Percentiles rank a stretch among this genome's conserved stretches.
phyloP scores from a whole-genome alignment of 2,888 invertebrate genomes.

The Andrena trimmerana region DNA sequence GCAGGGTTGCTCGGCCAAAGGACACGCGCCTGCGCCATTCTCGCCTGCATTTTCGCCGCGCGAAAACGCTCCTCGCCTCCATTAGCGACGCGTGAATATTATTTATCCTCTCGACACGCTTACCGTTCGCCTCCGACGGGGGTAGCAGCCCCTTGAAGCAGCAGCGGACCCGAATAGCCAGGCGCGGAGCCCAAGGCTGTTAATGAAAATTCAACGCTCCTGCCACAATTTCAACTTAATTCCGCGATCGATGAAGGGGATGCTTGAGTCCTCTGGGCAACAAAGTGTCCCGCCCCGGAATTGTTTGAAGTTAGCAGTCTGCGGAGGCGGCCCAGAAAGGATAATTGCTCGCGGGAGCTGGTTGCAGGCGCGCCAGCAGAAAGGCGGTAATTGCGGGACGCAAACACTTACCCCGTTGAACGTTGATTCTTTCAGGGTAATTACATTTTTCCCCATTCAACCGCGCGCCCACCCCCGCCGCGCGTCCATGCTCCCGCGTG shows the following conservation, averaged over 20 bases:
- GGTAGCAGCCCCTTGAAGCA: no score
- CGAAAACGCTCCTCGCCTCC: slow-evolving; percentile 17
- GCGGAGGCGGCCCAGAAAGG: slow-evolving; percentile 32
- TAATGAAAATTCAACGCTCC: no score
- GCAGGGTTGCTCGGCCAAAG: not conserved
- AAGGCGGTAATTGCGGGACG: slow-evolving; percentile 42
- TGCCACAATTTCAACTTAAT: no score
- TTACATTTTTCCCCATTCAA: slow-evolving; percentile 45
- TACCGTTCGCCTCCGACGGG: no score
- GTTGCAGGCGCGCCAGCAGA: slow-evolving; percentile 25
- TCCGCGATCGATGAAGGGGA: no score
- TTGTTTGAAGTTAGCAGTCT: no score
- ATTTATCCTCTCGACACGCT: slow-evolving; percentile 6
- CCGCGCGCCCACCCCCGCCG: slow-evolving; percentile 10
- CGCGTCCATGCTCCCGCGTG: not conserved
- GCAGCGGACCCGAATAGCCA: no score
- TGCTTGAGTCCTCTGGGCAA: no score
- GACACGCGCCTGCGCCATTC: slow-evolving; percentile 32
- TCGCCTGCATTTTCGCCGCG: slow-evolving; percentile 8
- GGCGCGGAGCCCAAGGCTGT: no score
- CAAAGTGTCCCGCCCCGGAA: no score
- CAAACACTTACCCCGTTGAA: slow-evolving; percentile 46
- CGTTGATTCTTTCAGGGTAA: slow-evolving; percentile 36
- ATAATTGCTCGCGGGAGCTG: slow-evolving; percentile 57
- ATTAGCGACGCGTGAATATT: slow-evolving; percentile 33